Percentiles rank a stretch among this genome's conserved stretches.
phyloP scores from a whole-genome alignment of 2,888 invertebrate genomes.

The Malthinus seriepunctatus region DNA sequence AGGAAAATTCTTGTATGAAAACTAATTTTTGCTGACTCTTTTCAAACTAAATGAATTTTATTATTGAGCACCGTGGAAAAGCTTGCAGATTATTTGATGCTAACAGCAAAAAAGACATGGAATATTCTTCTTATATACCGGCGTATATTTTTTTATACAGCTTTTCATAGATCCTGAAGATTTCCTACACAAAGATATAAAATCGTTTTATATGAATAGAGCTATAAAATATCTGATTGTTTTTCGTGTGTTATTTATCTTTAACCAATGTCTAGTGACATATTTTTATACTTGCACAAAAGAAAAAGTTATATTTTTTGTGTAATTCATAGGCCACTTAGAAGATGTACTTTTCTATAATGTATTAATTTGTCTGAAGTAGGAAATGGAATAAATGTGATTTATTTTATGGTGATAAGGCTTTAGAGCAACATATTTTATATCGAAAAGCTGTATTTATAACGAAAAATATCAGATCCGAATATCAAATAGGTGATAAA shows the following conservation, averaged over 20 bases:
- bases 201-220: constrained; percentile 19
- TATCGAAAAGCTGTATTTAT: too few species aligned
- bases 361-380: too few species aligned
- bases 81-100: background rate
- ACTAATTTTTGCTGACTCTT: background rate
- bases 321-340: too few species aligned
- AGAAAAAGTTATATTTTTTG: too few species aligned
- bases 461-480: too few species aligned
- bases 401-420: too few species aligned
- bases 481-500: too few species aligned
- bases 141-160: constrained; percentile 19
- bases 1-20: background rate
- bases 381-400: too few species aligned
- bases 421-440: too few species aligned
- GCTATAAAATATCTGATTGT: constrained; percentile 23
- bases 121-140: constrained; percentile 11
- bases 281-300: too few species aligned
- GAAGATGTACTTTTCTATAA: too few species aligned
- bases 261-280: background rate
- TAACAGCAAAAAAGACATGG: constrained; percentile 1
- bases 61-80: background rate
- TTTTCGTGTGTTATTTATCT: constrained; percentile 14
- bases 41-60: background rate
- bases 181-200: constrained; percentile 17
- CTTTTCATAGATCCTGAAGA: constrained; percentile 15